Conservation (phyloP, 2,113 vertebrate species). For the Apteryx mantelli region DNA sequence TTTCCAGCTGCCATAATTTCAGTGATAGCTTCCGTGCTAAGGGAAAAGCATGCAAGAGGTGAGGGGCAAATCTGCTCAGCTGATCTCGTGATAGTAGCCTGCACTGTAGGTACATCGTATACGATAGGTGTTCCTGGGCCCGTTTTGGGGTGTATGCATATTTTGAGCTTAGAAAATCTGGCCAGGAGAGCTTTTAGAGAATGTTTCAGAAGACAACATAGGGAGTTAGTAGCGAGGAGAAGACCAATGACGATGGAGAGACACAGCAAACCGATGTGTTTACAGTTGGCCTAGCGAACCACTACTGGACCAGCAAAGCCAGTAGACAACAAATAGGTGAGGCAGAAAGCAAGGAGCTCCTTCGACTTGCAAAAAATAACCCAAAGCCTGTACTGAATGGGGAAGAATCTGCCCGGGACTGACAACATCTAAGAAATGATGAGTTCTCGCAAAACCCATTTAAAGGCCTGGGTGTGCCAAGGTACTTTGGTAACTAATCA, state of each 20-base stretch:
- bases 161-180: constrained; percentile 13
- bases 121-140: background rate
- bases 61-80: background rate
- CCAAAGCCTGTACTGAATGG: background rate
- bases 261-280: constrained; percentile 50
- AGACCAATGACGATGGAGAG: constrained; percentile 61
- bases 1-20: background rate
- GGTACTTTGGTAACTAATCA: background rate
- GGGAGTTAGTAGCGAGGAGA: constrained; percentile 32
- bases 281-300: constrained; percentile 22
- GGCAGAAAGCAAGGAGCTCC: constrained; percentile 59
- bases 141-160: background rate
- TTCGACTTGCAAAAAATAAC: background rate
- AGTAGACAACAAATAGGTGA: constrained; percentile 41
- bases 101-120: fast-evolving
- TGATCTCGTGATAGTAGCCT: background rate
- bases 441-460: background rate
- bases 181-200: constrained; percentile 52
- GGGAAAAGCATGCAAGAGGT: background rate
- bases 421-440: background rate
- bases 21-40: background rate
- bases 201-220: constrained; percentile 44
- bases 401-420: background rate
- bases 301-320: constrained; percentile 54
- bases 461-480: background rate